These are phyloP conservation scores for Nomada ferruginata DNA, from an alignment of 2,888 invertebrate genomes.

Conservation along the genomic window DNA sequence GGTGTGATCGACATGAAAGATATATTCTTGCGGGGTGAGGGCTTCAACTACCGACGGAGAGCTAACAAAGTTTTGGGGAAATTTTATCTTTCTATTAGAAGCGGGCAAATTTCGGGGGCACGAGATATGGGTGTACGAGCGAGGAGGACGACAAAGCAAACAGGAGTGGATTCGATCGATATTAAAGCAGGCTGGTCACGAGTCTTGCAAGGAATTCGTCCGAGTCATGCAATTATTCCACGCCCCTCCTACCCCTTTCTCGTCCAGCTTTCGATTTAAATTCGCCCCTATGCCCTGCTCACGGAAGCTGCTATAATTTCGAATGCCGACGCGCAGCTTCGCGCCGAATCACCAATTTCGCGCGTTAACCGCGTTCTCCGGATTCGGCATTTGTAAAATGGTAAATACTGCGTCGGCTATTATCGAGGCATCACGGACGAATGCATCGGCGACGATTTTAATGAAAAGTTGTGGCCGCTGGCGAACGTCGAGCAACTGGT, in stretches of 20 bases:
- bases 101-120: no score
- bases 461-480: slow-evolving; percentile 21
- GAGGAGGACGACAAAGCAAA: slow-evolving; percentile 3
- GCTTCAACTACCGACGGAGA: no score
- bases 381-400: not conserved
- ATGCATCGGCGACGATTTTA: slow-evolving; percentile 15
- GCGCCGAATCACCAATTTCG: not conserved
- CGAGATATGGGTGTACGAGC: no score
- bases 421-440: slow-evolving; percentile 5
- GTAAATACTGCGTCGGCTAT: not conserved
- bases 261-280: slow-evolving; percentile 8
- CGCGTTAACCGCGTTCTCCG: not conserved
- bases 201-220: slow-evolving; percentile 19
- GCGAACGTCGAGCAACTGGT: not conserved
- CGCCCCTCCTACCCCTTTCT: not conserved
- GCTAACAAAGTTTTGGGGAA: no score
- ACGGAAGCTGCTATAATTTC: slow-evolving; percentile 14
- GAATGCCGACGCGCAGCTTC: not conserved
- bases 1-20: not conserved
- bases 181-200: slow-evolving; percentile 40
- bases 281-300: slow-evolving; percentile 10
- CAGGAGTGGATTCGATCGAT: slow-evolving; percentile 38
- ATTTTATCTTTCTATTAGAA: no score
- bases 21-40: no score
- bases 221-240: slow-evolving; percentile 19